phyloP scores from a whole-genome alignment of 2,888 invertebrate species.

The Crossocerus cetratus region DNA sequence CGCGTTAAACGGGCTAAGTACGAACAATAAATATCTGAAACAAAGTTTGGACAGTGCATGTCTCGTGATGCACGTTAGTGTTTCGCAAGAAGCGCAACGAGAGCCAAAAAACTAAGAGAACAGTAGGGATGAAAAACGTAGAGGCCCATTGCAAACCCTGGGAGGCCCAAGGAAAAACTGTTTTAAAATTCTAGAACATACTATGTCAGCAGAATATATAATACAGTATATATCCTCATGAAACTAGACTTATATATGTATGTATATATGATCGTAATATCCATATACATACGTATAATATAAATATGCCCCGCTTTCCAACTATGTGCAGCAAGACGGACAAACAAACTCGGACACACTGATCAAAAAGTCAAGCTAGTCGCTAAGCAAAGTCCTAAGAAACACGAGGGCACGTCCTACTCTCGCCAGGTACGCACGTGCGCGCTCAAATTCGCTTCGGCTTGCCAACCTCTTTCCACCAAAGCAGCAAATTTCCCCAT shows the following conservation, averaged over 20 bases:
- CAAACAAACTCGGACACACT: slow-evolving; percentile 50
- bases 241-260: slow-evolving; percentile 21
- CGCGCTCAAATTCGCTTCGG: slow-evolving; percentile 22
- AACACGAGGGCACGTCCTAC: slow-evolving; percentile 30
- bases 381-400: slow-evolving; percentile 48
- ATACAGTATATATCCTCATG: slow-evolving; percentile 43
- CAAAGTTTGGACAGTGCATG: slow-evolving; percentile 57
- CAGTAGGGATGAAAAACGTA: slow-evolving; percentile 45
- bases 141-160: slow-evolving; percentile 40
- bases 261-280: slow-evolving; percentile 46
- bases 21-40: slow-evolving; percentile 60
- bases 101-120: slow-evolving; percentile 56
- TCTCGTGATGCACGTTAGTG: slow-evolving; percentile 63
- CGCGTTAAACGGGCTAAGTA: slow-evolving; percentile 50
- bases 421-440: slow-evolving; percentile 18
- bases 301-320: slow-evolving; percentile 48
- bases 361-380: slow-evolving; percentile 50
- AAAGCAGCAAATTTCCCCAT: too few relatives aligned
- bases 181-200: slow-evolving; percentile 46
- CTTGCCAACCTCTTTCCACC: too few relatives aligned
- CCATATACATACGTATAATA: slow-evolving; percentile 35
- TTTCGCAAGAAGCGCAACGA: slow-evolving; percentile 61
- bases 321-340: slow-evolving; percentile 59
- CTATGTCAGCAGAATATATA: slow-evolving; percentile 46
- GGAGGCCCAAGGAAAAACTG: slow-evolving; percentile 37